Evolutionary conservation across 2,113 vertebrate species (phyloP), one percentile per base, ranked within the genome.

Genomic region (Lagopus muta): DNA sequence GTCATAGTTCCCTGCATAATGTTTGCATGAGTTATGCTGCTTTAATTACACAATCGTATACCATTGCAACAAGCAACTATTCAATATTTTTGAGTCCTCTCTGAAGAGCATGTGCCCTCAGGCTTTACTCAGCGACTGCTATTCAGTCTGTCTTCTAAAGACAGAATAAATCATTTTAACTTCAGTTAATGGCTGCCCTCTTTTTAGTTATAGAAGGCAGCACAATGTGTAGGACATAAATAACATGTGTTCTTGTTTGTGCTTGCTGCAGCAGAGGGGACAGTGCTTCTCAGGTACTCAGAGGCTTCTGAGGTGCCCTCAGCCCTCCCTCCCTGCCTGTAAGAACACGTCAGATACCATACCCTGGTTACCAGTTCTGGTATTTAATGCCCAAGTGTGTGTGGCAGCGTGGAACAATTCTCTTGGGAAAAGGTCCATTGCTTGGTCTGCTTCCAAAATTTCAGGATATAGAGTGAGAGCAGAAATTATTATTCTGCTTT

Each of bases 51-150:
- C n/a, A 73, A 43, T 61, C 40, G 76, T 42, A 77, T 42, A 74
- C 27, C 75, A 75, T 79, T 88, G 64, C 2, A 11, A 60, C 66
- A 77, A 94, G 67, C 54, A 91, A 57, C 69, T 88, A 67, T 80
- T 95, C 55, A 74, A 3, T 92, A 67, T 81, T 91, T 92, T 83
- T 65, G 42, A 50, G 88, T 94, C 65, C 38, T 81, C 38, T 86
- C 38, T 83, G 86, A 93, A 45, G 22, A 64, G 42, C 74, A 1
- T 14, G 8, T 83, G 65, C 82, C 92, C 76, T 1, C 30, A 71
- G 86, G 83, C 80, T 71, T 88, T 86, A 60, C 45, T 88, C 55
- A 80, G 69, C 45, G 60, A 83, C 34, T 77, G 19, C 52, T 77
- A 21, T 74, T 93, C 82, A 82, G 6, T 87, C 64, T 62, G 58